These are phyloP conservation scores for Asarcornis scutulata DNA, from an alignment of 2,113 vertebrate genomes.

Conservation along the genomic window DNA sequence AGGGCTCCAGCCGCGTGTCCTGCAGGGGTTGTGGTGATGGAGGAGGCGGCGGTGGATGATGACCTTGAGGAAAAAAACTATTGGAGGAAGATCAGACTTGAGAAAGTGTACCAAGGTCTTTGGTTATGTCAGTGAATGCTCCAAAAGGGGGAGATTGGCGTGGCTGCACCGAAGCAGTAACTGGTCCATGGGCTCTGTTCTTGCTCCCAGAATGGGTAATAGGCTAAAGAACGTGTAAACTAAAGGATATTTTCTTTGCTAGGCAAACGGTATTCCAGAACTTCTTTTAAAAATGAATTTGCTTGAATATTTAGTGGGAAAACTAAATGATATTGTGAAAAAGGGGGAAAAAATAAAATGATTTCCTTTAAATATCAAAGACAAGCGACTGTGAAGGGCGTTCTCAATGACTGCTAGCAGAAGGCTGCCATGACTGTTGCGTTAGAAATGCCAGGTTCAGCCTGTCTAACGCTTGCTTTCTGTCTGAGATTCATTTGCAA, in stretches of 20 bases:
- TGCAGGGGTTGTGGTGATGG: background rate
- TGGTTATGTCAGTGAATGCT: accelerated
- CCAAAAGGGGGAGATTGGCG: background rate
- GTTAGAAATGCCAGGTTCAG: background rate
- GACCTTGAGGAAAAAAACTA: background rate
- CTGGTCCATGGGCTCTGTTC: background rate
- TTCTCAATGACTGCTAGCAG: background rate
- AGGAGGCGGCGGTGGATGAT: background rate
- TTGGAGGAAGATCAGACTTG: background rate
- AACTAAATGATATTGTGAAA: background rate
- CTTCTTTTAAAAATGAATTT: background rate
- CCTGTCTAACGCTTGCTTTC: background rate
- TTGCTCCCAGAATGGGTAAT: background rate
- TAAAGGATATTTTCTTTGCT: background rate
- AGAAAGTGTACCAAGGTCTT: background rate
- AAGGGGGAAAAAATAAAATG: background rate
- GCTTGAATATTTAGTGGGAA: background rate
- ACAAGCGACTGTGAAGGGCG: background rate
- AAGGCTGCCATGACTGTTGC: background rate
- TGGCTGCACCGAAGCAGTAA: background rate
- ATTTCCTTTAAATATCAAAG: background rate
- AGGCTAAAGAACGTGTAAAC: background rate
- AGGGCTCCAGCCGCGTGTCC: background rate
- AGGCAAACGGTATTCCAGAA: background rate
- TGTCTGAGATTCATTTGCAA: background rate